Base-by-base conservation (phyloP, 2,888 invertebrate species). In the Sepiola atlantica region DNA sequence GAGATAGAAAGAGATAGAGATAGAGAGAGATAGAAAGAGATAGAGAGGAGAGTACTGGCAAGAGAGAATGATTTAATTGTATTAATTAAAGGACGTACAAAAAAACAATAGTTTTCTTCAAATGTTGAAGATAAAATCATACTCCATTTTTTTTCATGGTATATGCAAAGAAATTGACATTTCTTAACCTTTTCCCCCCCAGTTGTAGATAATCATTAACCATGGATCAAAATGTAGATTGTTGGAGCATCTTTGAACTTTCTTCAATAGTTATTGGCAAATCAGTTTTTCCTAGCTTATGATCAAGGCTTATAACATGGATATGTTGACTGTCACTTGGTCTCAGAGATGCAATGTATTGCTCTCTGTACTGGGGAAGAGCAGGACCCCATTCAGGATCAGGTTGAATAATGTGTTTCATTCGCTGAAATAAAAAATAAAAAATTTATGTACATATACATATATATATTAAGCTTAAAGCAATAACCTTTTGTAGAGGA, bases 381-480 rank as follows among this genome's bases (percentile, higher is more conserved):
- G 95, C 95, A 45, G 97, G 96, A 55, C 96, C 96, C 96, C 96
- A 97, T 57, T 96, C 95, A 94, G 95, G 94, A 18, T 95, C 94
- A n/a, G 97, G 96, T 91, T 95, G 95, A 21, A 95, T 94, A 35
- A 96, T 94, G 55, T 95, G 95, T 90, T 95, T 95, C 24, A 96
- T 55, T 94, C 96, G 95, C 97, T 97, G 95, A n/a, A 95, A 95
- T 91, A 94, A 35, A 14, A 92, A 94, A 91, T 28, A 32, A 32
- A 77, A 77, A 77, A 4, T 45, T 45, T 45, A 45, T 45, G 8
- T 45, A 45, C 45, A 45, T 45, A 45, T 45, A 8, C 45, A 45
- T 8, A 45, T 8, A 8, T 45, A n/a, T n/a, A n/a, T n/a, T n/a
- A n/a, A n/a, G n/a, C n/a, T n/a, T n/a, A n/a, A n/a, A n/a, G n/a